Conservation (phyloP, 2,888 invertebrate species). For the Nebria salina region DNA sequence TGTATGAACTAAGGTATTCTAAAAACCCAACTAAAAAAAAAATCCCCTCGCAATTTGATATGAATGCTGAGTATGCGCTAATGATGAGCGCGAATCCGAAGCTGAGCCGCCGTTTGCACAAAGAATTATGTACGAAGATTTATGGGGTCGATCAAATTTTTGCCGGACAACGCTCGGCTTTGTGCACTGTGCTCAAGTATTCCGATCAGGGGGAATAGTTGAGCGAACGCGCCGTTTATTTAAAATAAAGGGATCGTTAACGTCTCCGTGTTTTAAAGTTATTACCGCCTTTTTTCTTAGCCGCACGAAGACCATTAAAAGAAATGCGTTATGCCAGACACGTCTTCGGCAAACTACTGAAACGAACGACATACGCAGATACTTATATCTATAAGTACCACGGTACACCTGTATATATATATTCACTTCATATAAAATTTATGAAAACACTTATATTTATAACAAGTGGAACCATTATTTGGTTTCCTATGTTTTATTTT, state of each 20-base stretch:
- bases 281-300: slow-evolving; percentile 41
- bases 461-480: neutral
- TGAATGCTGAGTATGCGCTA: slow-evolving; percentile 32
- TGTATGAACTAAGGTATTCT: neutral
- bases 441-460: neutral
- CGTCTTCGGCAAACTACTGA: slow-evolving; percentile 20
- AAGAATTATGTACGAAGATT: slow-evolving; percentile 35
- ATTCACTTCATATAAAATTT: neutral
- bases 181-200: slow-evolving; percentile 29
- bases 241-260: slow-evolving; percentile 46
- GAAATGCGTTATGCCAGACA: slow-evolving; percentile 41
- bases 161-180: slow-evolving; percentile 5
- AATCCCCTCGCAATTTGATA: slow-evolving; percentile 16
- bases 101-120: slow-evolving; percentile 21
- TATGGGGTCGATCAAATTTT: slow-evolving; percentile 35
- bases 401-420: neutral
- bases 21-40: neutral
- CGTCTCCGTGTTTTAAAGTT: slow-evolving; percentile 40
- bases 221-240: slow-evolving; percentile 35
- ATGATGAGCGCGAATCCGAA: slow-evolving; percentile 10
- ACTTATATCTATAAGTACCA: slow-evolving; percentile 8
- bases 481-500: neutral
- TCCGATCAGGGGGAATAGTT: slow-evolving; percentile 29
- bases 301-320: slow-evolving; percentile 40
- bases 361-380: slow-evolving; percentile 19